phyloP scores from a whole-genome alignment of 2,888 invertebrate genomes.

The Rhingia rostrata region DNA sequence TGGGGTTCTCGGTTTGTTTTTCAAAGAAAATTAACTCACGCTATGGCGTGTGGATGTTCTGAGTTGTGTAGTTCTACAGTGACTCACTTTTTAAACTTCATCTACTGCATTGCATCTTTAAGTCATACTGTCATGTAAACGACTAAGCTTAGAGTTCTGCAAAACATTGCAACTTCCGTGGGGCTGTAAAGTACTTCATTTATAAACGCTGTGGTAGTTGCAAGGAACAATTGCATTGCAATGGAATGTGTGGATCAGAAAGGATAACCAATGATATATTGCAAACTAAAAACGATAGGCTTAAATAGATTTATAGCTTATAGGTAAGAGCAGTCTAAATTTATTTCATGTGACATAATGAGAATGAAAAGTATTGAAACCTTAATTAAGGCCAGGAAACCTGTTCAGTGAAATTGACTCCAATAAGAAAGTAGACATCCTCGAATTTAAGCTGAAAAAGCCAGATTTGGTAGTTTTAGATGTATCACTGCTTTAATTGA shows the following conservation, averaged over 20 bases:
- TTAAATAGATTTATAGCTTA: too few species aligned
- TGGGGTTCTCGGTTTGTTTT: background rate
- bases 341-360: too few species aligned
- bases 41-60: background rate
- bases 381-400: too few species aligned
- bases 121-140: background rate
- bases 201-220: background rate
- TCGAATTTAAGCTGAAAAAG: too few species aligned
- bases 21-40: background rate
- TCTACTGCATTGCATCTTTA: slow-evolving; percentile 6
- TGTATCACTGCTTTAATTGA: too few species aligned
- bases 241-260: background rate
- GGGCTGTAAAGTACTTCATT: background rate
- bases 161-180: background rate
- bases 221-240: background rate
- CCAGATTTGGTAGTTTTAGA: too few species aligned
- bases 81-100: slow-evolving; percentile 10
- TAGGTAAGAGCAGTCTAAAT: too few species aligned
- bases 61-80: background rate
- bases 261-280: background rate
- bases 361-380: too few species aligned
- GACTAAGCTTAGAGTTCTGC: background rate
- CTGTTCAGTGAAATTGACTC: too few species aligned
- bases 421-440: too few species aligned
- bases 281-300: too few species aligned